phyloP scores from a whole-genome alignment of 2,797 vertebrate species.

The Peromyscus aztecus region DNA sequence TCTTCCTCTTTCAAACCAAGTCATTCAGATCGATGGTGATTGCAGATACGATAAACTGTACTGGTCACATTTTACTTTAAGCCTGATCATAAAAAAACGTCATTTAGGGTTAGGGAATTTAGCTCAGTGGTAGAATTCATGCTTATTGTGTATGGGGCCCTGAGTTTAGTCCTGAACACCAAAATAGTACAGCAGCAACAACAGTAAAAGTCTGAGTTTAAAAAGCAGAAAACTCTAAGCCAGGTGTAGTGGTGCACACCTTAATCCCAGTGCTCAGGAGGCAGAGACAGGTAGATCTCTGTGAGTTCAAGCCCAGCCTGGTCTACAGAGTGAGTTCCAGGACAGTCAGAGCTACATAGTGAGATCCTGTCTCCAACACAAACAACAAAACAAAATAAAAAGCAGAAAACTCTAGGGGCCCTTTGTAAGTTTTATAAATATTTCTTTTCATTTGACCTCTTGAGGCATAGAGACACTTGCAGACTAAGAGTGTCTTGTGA shows the following conservation, averaged over 20 bases:
- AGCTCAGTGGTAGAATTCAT: neutral
- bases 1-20: neutral
- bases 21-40: conserved; percentile 17
- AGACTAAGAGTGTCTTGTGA: neutral
- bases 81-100: neutral
- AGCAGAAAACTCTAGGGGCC: neutral
- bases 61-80: neutral
- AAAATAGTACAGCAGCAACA: neutral
- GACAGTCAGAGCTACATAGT: no score
- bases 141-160: no score
- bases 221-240: neutral
- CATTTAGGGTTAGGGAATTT: neutral
- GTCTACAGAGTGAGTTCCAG: neutral
- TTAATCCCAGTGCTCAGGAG: neutral
- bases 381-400: neutral
- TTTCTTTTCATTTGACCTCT: conserved; percentile 28
- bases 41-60: neutral
- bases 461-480: neutral
- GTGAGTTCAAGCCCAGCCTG: neutral
- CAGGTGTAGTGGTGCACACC: neutral
- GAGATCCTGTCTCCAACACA: neutral
- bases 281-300: neutral
- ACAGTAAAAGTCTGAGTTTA: neutral
- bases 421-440: conserved; percentile 52
- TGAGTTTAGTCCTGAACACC: neutral